These are phyloP conservation scores for Dynastes grantii DNA, from an alignment of 2,888 invertebrate species.

Conservation along the genomic window DNA sequence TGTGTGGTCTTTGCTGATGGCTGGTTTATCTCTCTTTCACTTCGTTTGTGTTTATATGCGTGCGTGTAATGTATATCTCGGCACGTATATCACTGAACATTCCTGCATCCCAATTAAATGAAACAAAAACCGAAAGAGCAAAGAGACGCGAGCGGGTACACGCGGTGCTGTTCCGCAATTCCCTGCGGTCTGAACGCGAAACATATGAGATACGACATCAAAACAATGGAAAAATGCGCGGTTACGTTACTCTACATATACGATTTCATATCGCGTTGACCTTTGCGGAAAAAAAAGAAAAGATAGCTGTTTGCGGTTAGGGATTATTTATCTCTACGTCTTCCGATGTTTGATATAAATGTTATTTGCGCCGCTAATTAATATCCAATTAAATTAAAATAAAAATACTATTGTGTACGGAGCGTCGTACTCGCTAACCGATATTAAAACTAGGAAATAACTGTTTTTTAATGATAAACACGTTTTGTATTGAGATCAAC, in stretches of 20 bases:
- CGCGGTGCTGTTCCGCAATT: not conserved
- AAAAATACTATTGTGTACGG: not conserved
- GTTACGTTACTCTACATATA: conserved; percentile 5
- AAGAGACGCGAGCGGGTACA: not conserved
- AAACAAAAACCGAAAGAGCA: conserved; percentile 19
- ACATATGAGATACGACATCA: conserved; percentile 19
- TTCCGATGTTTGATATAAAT: not conserved
- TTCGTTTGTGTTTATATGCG: conserved; percentile 15
- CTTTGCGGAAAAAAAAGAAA: conserved; percentile 3
- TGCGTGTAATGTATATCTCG: conserved; percentile 11
- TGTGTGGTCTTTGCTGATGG: conserved; percentile 19
- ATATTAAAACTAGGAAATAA: too few relatives aligned
- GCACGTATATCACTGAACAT: conserved; percentile 36
- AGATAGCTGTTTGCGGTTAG: conserved; percentile 23
- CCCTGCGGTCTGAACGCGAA: conserved; percentile 17
- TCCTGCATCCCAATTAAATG: conserved; percentile 34
- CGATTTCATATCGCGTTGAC: conserved; percentile 7
- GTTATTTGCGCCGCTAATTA: not conserved
- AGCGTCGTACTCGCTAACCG: too few relatives aligned
- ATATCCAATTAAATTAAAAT: not conserved
- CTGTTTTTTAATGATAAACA: too few relatives aligned
- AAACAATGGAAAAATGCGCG: conserved; percentile 17
- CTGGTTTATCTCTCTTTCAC: conserved; percentile 26
- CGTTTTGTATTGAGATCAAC: too few relatives aligned
- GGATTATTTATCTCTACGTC: not conserved